Conservation (phyloP, 35 echinoderm and acorn worm species). For the Ophiothrix spiculata region DNA sequence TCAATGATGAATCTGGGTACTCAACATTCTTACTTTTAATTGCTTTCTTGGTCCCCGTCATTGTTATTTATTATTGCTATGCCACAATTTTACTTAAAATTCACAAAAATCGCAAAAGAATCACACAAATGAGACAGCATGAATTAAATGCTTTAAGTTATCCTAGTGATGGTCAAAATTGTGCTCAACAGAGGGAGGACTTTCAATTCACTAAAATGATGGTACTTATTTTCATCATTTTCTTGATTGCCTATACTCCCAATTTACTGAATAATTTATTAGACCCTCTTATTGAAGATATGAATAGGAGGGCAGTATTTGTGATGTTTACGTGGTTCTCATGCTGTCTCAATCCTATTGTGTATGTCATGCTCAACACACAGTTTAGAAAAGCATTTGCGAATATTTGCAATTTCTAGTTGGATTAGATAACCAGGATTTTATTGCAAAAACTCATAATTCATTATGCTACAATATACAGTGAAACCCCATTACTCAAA, state of each 20-base stretch:
- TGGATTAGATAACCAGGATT: too few relatives aligned
- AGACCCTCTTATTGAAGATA: conserved; percentile 35
- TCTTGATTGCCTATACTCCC: conserved; percentile 32
- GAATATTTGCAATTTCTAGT: neutral
- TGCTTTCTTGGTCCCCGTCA: conserved; percentile 27
- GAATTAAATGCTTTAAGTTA: too few relatives aligned
- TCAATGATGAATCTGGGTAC: conserved; percentile 26
- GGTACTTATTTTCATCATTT: conserved; percentile 39
- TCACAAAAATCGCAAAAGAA: conserved; percentile 14
- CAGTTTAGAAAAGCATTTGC: conserved; percentile 45
- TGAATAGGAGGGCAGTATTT: conserved; percentile 20
- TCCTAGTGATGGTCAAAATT: neutral
- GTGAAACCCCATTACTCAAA: too few relatives aligned
- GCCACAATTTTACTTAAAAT: conserved; percentile 29
- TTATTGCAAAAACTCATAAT: too few relatives aligned
- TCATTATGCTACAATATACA: too few relatives aligned
- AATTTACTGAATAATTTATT: conserved; percentile 38
- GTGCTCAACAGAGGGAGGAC: conserved; percentile 15
- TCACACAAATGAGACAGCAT: neutral
- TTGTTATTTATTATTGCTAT: conserved; percentile 34
- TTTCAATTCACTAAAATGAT: conserved; percentile 51
- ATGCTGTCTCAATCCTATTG: conserved; percentile 44
- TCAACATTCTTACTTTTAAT: conserved; percentile 25
- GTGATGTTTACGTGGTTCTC: conserved; percentile 44
- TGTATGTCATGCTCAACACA: conserved; percentile 41